These are phyloP conservation scores for Calidris pugnax DNA, from an alignment of 2,113 vertebrate species.

Conservation along the genomic window DNA sequence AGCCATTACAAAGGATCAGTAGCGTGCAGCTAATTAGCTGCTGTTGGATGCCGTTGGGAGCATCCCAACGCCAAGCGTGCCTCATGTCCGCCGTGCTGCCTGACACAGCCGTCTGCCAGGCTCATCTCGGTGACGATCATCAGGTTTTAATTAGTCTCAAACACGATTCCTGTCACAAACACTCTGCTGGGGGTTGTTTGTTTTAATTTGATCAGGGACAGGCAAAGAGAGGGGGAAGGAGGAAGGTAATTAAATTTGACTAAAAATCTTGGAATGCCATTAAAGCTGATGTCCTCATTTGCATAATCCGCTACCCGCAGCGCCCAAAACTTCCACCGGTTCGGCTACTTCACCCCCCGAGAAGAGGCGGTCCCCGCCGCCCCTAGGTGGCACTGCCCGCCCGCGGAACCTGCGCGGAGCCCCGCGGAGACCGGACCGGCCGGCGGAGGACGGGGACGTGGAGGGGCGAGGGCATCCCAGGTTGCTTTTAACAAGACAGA, in stretches of 20 bases:
- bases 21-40: background rate
- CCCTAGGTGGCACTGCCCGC: background rate
- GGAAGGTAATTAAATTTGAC: constrained; percentile 61
- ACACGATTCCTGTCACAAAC: constrained; percentile 47
- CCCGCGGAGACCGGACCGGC: background rate
- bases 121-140: background rate
- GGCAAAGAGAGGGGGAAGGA: background rate
- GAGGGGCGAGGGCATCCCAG: background rate
- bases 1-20: rapidly evolving
- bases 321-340: background rate
- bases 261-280: constrained; percentile 14
- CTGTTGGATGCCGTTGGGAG: background rate
- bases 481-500: background rate
- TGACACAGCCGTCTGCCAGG: background rate
- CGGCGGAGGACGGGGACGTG: too few species aligned
- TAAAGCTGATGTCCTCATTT: background rate
- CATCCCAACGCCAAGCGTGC: background rate
- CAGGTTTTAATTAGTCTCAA: constrained; percentile 59
- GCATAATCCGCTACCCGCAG: background rate
- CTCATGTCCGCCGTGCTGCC: background rate
- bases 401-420: background rate
- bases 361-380: background rate
- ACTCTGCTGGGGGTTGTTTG: constrained; percentile 63
- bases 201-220: constrained; percentile 59
- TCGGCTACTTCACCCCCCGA: too few species aligned